These are phyloP conservation scores for Mixornis gularis DNA, from an alignment of 2,113 vertebrate species.

Conservation along the genomic window DNA sequence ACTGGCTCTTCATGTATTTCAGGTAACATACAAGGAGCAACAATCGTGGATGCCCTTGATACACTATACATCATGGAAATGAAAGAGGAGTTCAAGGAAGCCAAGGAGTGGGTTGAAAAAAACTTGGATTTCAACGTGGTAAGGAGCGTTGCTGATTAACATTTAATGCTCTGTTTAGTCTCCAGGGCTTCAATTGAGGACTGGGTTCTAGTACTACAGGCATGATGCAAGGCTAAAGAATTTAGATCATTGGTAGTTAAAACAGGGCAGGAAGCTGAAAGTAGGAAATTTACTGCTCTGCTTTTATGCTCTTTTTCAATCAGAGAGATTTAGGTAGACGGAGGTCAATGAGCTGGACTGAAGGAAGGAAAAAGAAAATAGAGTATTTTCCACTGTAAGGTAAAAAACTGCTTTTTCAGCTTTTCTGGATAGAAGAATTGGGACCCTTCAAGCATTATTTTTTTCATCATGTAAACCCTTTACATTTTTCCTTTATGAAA, in stretches of 20 bases:
- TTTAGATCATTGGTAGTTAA: neutral
- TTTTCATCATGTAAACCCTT: neutral
- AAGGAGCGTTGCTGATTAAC: slow-evolving; percentile 49
- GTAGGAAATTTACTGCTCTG: neutral
- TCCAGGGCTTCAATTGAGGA: neutral
- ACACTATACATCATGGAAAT: slow-evolving; percentile 95
- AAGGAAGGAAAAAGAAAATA: neutral
- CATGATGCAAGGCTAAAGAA: neutral
- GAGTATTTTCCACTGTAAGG: neutral
- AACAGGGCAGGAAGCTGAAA: neutral
- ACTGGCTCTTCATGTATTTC: slow-evolving; percentile 19
- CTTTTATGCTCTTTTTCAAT: neutral
- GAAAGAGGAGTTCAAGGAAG: slow-evolving; percentile 90
- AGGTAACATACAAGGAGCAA: slow-evolving; percentile 92
- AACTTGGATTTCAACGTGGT: slow-evolving; percentile 96
- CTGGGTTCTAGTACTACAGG: neutral
- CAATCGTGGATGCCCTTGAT: slow-evolving; percentile 94
- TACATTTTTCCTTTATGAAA: neutral
- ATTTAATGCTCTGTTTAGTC: neutral
- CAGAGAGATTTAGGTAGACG: neutral
- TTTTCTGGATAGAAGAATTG: neutral
- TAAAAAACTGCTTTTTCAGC: neutral
- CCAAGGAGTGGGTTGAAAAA: slow-evolving; percentile 92
- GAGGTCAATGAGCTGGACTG: neutral
- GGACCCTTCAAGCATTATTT: neutral